Conservation (phyloP, 2,113 vertebrate genomes). For the Ptychochromis oligacanthus region DNA sequence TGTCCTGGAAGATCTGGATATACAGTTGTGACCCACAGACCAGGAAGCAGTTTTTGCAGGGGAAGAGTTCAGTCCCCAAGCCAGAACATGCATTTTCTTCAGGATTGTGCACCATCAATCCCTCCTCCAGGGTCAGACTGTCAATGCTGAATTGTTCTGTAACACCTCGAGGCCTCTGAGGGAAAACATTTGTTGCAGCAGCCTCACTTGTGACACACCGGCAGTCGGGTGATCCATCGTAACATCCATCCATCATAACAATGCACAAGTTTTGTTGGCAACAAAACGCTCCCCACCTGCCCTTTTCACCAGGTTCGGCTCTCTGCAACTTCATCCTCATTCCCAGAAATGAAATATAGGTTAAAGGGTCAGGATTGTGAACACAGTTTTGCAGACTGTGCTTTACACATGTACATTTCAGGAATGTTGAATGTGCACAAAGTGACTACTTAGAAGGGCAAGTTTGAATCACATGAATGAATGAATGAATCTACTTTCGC, state of each 20-base stretch:
- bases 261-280: rapidly evolving
- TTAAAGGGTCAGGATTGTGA: not conserved
- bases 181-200: not conserved
- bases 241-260: not conserved
- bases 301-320: not conserved
- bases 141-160: not conserved
- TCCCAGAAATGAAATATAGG: not conserved
- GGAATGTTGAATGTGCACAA: not conserved
- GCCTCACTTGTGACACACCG: rapidly evolving
- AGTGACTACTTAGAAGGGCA: not conserved
- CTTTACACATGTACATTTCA: not conserved
- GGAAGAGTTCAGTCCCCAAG: not conserved
- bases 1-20: not conserved
- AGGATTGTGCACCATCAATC: not conserved
- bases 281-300: not conserved
- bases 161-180: not conserved
- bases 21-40: not conserved
- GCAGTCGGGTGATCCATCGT: not conserved
- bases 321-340: not conserved
- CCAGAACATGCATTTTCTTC: not conserved
- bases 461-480: no score
- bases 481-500: no score
- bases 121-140: not conserved
- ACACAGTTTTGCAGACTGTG: not conserved
- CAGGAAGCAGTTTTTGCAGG: not conserved